Percentiles rank a stretch among this genome's conserved stretches.
These are phyloP conservation scores for Megalops cyprinoides DNA, from an alignment of 2,797 vertebrate genomes.

Conservation along the genomic window DNA sequence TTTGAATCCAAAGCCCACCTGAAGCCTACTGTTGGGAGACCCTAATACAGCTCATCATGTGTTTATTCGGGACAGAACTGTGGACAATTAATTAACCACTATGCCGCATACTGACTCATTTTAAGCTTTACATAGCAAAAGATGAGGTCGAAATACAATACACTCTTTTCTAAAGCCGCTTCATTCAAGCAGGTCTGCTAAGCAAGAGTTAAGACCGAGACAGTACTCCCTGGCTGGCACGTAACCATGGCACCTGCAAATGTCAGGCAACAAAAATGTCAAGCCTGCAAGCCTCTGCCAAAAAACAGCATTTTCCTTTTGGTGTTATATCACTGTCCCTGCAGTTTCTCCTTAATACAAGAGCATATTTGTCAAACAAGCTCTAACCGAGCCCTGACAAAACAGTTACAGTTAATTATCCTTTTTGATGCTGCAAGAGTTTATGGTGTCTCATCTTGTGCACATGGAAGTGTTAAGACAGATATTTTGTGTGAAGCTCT, in stretches of 20 bases:
- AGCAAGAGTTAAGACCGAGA: slow-evolving; percentile 8
- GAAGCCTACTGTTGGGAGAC: no score
- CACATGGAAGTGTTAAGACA: not conserved
- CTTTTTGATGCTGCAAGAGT: not conserved
- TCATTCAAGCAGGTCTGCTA: not conserved
- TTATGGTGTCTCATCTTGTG: not conserved
- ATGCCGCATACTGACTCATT: not conserved
- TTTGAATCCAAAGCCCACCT: no score
- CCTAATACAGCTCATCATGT: no score
- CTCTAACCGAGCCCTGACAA: not conserved
- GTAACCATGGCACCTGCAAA: slow-evolving; percentile 74
- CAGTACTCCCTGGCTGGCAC: slow-evolving; percentile 54
- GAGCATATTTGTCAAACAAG: not conserved
- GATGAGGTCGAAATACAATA: not conserved
- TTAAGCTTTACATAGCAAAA: not conserved
- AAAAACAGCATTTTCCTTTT: slow-evolving; percentile 34
- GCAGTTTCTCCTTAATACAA: not conserved
- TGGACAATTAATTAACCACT: not conserved
- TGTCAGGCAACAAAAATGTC: slow-evolving; percentile 72
- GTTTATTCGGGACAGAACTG: not conserved
- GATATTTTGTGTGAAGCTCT: not conserved
- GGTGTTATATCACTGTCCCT: not conserved
- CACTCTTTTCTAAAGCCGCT: slow-evolving; percentile 3
- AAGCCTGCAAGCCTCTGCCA: slow-evolving; percentile 57
- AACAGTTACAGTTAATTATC: not conserved